phyloP scores from a whole-genome alignment of 1,140 invertebrate genomes.

The Trinorchestia longiramus region DNA sequence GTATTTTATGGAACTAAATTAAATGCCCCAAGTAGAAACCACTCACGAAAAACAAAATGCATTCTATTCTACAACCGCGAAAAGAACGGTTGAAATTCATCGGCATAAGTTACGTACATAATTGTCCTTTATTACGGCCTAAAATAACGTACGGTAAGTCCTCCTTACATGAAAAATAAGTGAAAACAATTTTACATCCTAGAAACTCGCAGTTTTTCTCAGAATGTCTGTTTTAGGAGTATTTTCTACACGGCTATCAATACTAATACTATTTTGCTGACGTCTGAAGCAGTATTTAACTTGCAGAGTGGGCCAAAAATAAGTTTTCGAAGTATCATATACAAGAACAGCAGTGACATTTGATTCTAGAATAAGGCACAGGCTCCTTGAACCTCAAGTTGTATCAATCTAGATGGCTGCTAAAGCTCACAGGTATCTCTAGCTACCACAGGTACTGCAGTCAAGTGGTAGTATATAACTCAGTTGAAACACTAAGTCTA shows the following conservation, averaged over 20 bases:
- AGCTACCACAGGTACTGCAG: background rate
- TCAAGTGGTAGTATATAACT: background rate
- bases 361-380: background rate
- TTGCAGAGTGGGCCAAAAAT: background rate
- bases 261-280: background rate
- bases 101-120: background rate
- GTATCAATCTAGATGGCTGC: background rate
- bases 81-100: background rate
- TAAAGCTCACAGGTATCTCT: background rate
- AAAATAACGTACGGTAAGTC: no score
- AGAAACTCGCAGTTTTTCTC: no score
- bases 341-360: background rate
- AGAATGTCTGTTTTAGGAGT: no score
- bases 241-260: no score
- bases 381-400: background rate
- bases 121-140: no score
- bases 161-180: no score
- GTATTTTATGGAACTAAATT: background rate
- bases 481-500: background rate
- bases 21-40: no score
- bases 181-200: background rate
- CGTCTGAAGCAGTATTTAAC: no score
- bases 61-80: background rate
- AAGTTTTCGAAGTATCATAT: background rate
- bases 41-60: no score